phyloP scores from a whole-genome alignment of 2,797 vertebrate species.

The Avahi laniger region DNA sequence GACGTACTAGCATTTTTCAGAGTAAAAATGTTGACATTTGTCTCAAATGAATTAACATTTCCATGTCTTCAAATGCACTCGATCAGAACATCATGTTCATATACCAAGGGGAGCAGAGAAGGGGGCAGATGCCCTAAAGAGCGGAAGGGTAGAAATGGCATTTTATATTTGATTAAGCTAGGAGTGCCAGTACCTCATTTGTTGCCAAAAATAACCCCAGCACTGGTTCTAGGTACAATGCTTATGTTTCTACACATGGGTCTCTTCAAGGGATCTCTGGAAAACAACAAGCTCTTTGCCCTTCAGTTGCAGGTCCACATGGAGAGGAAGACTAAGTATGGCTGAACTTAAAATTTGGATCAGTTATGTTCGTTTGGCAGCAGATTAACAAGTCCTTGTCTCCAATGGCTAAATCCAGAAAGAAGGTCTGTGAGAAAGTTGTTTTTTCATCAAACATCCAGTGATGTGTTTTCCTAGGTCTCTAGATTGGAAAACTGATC shows the following conservation, averaged over 20 bases:
- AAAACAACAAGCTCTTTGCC: neutral
- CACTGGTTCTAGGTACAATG: neutral
- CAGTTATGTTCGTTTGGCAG: neutral
- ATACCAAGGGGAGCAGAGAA: neutral
- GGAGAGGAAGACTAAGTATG: neutral
- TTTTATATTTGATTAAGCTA: conserved; percentile 9
- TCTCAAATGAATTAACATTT: conserved; percentile 50
- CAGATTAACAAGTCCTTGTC: conserved; percentile 56
- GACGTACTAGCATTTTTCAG: conserved; percentile 19
- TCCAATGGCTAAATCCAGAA: conserved; percentile 28
- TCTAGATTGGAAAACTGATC: conserved; percentile 56
- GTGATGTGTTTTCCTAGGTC: conserved; percentile 47
- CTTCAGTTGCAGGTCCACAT: neutral
- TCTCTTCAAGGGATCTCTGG: conserved; percentile 27
- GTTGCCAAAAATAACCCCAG: conserved; percentile 3
- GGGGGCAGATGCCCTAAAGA: neutral
- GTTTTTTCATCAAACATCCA: conserved; percentile 62
- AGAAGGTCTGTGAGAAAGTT: conserved; percentile 18
- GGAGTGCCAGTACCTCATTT: neutral
- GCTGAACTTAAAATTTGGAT: conserved; percentile 20
- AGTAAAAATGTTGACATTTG: conserved; percentile 38
- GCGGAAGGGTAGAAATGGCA: neutral
- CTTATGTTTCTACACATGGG: neutral
- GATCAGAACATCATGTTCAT: neutral
- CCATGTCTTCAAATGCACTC: neutral